phyloP scores from a whole-genome alignment of 2,797 vertebrate genomes.

The Acanthornis magna region DNA sequence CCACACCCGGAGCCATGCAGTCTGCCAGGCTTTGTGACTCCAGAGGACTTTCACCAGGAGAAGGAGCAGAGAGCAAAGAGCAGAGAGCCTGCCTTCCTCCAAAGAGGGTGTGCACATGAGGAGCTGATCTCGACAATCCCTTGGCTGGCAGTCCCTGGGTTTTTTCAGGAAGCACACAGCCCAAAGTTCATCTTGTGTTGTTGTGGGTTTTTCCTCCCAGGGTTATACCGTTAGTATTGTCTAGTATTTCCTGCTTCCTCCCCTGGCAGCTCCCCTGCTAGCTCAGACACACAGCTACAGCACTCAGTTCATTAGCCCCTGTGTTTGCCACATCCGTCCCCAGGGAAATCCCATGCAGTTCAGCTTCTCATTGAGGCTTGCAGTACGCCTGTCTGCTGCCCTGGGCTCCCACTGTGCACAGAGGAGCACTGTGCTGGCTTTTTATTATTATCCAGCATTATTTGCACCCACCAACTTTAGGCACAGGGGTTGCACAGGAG shows the following conservation, averaged over 20 bases:
- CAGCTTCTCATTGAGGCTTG: not conserved
- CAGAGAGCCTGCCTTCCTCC: not conserved
- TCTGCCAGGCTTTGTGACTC: not conserved
- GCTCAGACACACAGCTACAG: not conserved
- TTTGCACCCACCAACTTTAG: not conserved
- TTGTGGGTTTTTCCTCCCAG: not conserved
- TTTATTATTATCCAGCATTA: not conserved
- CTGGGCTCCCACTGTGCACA: not conserved
- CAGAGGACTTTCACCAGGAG: not conserved
- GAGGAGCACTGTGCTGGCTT: not conserved
- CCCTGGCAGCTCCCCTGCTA: not conserved
- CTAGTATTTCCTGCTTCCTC: constrained; percentile 51
- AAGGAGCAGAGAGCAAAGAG: not conserved
- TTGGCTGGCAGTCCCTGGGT: not conserved
- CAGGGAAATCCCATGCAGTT: constrained; percentile 45
- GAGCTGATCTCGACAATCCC: not conserved
- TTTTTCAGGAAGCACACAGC: constrained; percentile 18
- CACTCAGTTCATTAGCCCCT: not conserved
- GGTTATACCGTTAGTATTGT: not conserved
- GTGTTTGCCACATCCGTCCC: constrained; percentile 48
- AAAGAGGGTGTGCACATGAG: not conserved
- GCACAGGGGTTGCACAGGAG: not conserved
- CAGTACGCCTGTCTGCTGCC: fast-evolving
- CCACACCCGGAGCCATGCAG: not conserved
- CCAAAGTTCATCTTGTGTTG: constrained; percentile 13